Evolutionary conservation across 2,113 vertebrate species (phyloP), one percentile per base, ranked within the genome.

Genomic region (Podocnemis expansa): DNA sequence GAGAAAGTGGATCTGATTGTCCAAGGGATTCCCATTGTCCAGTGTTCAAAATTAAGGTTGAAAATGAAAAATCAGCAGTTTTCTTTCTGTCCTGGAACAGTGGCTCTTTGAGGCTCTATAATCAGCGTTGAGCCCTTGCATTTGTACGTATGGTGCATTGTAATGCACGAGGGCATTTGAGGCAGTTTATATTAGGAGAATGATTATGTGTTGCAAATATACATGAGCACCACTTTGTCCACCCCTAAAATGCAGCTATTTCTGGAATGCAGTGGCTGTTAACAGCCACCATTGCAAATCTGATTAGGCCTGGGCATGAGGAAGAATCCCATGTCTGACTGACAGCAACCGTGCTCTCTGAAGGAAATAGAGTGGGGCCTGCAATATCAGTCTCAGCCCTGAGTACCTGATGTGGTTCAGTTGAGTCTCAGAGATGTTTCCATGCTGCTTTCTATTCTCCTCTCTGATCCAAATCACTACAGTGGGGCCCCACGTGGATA

Each of bases 391-490:
- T n/a, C n/a, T 34, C 63, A 67, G 17, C 34, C 34, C 63, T n/a
- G 63, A 67, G 38, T 34, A 10, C 63, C 38, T 34, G 34, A 17
- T 21, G 34, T 14, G 8, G 63, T 38, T 67, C 19, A 8, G 4
- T 8, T 67, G 63, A 21, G 34, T n/a, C 63, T 67, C 89, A 60
- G 76, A n/a, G 93, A n/a, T 76, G 11, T 52, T 89, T 43, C 70
- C 83, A 34, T 85, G 75, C 58, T 91, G 93, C 85, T 94, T 80
- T 21, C 34, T 34, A 6, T 13, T n/a, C 63, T n/a, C 34, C n/a
- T 67, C 51, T 27, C 85, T 70, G 83, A 55, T 89, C 93, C 92
- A 81, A 19, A 94, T 70, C 89, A 87, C 95, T 89, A 63, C 79
- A 67, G 55, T 85, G 22, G 0, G 0, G 89, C 75, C 93, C 90